Conservation (phyloP, 64 coral and sea anemone species). For the Cladopsammia gracilis region DNA sequence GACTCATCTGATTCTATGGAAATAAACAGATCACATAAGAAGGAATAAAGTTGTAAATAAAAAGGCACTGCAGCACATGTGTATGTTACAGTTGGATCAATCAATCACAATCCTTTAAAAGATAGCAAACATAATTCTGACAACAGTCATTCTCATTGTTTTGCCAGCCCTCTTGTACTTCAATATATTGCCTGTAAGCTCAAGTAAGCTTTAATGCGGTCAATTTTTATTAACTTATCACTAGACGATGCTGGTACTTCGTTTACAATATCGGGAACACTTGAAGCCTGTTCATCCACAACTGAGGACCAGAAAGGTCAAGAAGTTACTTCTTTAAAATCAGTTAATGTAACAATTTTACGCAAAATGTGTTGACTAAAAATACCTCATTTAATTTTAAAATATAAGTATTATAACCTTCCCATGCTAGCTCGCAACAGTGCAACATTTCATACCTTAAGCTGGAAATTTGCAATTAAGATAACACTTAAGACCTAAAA, state of each 20-base stretch:
- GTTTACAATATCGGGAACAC: slow-evolving; percentile 32
- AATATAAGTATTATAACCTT: slow-evolving; percentile 28
- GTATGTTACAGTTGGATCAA: slow-evolving; percentile 26
- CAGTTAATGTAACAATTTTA: slow-evolving; percentile 16
- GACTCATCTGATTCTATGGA: slow-evolving; percentile 38
- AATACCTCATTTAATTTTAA: slow-evolving; percentile 26
- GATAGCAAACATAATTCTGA: slow-evolving; percentile 29
- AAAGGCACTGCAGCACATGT: slow-evolving; percentile 27
- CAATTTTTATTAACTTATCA: slow-evolving; percentile 27
- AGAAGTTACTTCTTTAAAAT: slow-evolving; percentile 33
- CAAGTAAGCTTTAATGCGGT: slow-evolving; percentile 32
- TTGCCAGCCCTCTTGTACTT: slow-evolving; percentile 18
- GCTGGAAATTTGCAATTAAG: slow-evolving; percentile 26
- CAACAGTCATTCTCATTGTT: slow-evolving; percentile 23
- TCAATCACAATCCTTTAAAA: slow-evolving; percentile 28
- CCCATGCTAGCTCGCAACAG: slow-evolving; percentile 19
- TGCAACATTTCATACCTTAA: slow-evolving; percentile 12
- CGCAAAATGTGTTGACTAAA: slow-evolving; percentile 28
- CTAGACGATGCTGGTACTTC: slow-evolving; percentile 42
- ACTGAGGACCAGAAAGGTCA: slow-evolving; percentile 33
- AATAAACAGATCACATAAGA: slow-evolving; percentile 28
- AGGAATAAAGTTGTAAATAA: slow-evolving; percentile 34
- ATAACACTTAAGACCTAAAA: slow-evolving; percentile 16
- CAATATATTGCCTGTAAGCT: slow-evolving; percentile 29
- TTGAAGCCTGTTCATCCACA: slow-evolving; percentile 25